Evolutionary conservation across 2,113 vertebrate species (phyloP).

Genomic region (Tympanuchus pallidicinctus): DNA sequence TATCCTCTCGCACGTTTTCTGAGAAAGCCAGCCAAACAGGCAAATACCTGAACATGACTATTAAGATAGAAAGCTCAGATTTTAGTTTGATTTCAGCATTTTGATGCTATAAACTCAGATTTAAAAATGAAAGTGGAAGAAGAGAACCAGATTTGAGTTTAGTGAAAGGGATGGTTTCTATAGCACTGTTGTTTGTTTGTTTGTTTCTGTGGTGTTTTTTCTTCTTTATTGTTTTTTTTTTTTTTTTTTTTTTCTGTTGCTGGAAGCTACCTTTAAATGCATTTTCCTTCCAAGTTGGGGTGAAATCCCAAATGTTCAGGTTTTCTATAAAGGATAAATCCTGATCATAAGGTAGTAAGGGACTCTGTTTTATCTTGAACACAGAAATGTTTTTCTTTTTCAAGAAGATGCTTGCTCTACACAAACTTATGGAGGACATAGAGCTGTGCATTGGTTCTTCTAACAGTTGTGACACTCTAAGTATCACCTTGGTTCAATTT

Average conservation of each 20-base stretch:
- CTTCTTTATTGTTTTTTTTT: too few relatives aligned
- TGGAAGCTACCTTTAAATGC: neutral
- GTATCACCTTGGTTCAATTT: neutral
- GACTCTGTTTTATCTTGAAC: neutral
- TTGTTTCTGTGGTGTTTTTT: neutral
- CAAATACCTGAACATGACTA: neutral
- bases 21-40: neutral
- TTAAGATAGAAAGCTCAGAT: neutral
- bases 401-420: neutral
- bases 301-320: neutral
- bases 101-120: neutral
- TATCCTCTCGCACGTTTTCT: neutral
- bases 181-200: neutral
- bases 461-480: neutral
- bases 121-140: neutral
- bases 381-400: neutral
- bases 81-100: neutral
- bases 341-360: neutral
- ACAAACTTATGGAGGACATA: neutral
- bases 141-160: neutral
- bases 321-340: neutral
- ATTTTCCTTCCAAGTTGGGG: neutral
- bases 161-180: neutral
- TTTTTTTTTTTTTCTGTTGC: neutral
- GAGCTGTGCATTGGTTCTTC: neutral